Evolutionary conservation across 1,140 invertebrate genomes (phyloP), one percentile per base, ranked within the genome.

Genomic region (Rhagoletis pomonella): DNA sequence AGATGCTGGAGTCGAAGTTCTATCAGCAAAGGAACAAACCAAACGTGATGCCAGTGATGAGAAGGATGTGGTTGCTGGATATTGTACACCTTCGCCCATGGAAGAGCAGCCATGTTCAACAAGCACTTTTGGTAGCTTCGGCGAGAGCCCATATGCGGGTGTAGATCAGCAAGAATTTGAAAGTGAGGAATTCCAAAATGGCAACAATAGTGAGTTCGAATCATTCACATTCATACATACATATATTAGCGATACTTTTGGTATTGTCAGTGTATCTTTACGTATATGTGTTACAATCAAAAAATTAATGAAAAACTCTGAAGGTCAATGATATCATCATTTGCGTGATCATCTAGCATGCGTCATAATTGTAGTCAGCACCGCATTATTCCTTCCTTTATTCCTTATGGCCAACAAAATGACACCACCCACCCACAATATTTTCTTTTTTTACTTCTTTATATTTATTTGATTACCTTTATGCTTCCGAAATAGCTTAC

Each of bases 11-110:
- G 44, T 55, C 29, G 87, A 88, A 55, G 42, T 64, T 1, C 67
- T 92, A 5, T 92, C 91, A 3, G 91, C 90, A n/a, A 92, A 92
- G 85, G 91, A 92, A 60, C 90, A 92, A 69, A 88, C 89, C 0
- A 89, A 89, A 10, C 84, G 89, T 4, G 90, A 91, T 64, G 88
- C 89, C 10, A 88, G 90, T 39, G 90, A 92, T 87, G 91, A 92
- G n/a, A 92, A 92, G 87, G 91, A 92, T 77, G 77, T 88, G 44
- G 87, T 85, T 19, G 64, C 84, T 62, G 88, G 87, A 42, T 85
- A 64, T 62, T 64, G 39, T 77, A 77, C 86, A 73, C 73, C 88
- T 3, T 87, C 86, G 10, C 88, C 86, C 6, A 64, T 88, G 10
- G 86, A 88, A 19, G 88, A 88, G 44, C 58, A 86, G 6, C 62